Conservation (phyloP, 2,888 invertebrate species). For the Hypsopygia costalis region DNA sequence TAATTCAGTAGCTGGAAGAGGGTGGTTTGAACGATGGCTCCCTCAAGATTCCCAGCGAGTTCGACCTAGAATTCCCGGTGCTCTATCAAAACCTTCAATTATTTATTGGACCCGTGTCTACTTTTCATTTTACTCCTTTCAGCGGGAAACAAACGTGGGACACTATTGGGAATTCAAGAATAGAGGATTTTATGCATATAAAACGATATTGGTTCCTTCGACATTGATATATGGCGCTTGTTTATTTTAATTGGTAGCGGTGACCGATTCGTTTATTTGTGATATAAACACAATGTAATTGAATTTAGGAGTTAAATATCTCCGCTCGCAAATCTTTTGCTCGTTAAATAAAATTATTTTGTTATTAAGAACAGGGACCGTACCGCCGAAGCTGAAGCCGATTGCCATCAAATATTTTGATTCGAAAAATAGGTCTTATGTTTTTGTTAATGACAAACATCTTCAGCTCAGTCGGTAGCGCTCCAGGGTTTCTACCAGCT, state of each 20-base stretch:
- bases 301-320: constrained; percentile 2
- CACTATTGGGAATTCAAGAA: constrained; percentile 63
- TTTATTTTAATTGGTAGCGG: constrained; percentile 41
- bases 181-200: constrained; percentile 47
- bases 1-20: constrained; percentile 73
- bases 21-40: constrained; percentile 74
- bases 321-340: no score
- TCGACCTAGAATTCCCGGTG: constrained; percentile 69
- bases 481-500: no score
- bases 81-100: constrained; percentile 78
- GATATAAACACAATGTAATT: constrained; percentile 15
- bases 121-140: constrained; percentile 79
- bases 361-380: no score
- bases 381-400: no score
- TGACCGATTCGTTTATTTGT: constrained; percentile 22
- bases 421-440: no score
- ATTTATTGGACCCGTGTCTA: constrained; percentile 80
- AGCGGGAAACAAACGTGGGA: constrained; percentile 63
- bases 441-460: no score
- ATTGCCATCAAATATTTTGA: no score
- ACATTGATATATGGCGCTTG: constrained; percentile 50
- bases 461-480: no score
- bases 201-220: constrained; percentile 44
- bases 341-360: no score
- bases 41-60: constrained; percentile 56